Base-by-base conservation (phyloP, 2,888 invertebrate genomes). In the Brachynemurus nebulosus region DNA sequence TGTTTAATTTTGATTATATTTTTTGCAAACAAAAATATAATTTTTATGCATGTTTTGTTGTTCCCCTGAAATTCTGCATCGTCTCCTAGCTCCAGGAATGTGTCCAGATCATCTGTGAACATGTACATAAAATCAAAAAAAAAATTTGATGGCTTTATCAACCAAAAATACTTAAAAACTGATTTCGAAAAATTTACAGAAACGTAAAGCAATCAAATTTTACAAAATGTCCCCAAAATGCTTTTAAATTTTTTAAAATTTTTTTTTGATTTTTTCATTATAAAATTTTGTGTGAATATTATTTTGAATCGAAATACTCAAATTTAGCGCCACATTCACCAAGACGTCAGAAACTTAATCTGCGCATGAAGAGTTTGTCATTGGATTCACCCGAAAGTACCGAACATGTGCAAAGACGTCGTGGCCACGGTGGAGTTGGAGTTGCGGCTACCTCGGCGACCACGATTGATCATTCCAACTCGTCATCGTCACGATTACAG, bases 311-410 rank as follows among this genome's bases (percentile, higher is more conserved):
- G n/a, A n/a, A n/a, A n/a, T n/a, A 6, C 6, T 18, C 36, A 11
- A 17, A 36, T 36, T 33, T 66, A 91, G 91, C 91, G 64, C 92
- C 91, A 56, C 92, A 93, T 69, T 93, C 92, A 66, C 93, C 93
- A 60, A 80, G 92, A 63, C 82, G 91, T 50, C 91, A 92, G 74
- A 89, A 92, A 72, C 75, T 95, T 69, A 92, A 93, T 72, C 80
- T 93, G 67, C 80, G 93, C 64, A 95, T 95, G 95, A 95, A 96
- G 78, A 92, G 92, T 64, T 78, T 95, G 58, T 95, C 93, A 50
- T 71, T 95, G 77, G 95, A 95, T 67, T 92, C 92, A 23, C 93
- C 93, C 50, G 95, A 95, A 66, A 88, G 88, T 57, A 81, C 86
- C 48, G 89, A 90, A 63, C 81, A 82, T 60, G 78, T 75, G 30